A percentile compares a stretch with the other conserved stretches of the same genome.
phyloP scores from a whole-genome alignment of 2,113 vertebrate genomes.

The Dicentrarchus labrax region DNA sequence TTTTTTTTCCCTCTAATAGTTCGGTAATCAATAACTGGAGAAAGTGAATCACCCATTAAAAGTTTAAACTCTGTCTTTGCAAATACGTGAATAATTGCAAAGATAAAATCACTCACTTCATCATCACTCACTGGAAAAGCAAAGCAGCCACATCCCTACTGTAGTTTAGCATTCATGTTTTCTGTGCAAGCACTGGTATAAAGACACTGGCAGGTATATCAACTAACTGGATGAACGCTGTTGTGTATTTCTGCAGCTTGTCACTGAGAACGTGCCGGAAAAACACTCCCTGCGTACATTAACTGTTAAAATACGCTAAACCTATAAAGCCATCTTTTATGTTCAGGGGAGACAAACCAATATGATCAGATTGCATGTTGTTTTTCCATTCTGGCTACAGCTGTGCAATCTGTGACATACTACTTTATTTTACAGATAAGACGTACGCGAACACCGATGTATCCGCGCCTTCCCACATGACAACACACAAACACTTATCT shows the following conservation, averaged over 20 bases:
- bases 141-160: neutral
- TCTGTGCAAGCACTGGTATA: neutral
- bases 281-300: neutral
- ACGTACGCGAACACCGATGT: neutral
- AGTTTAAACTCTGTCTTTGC: neutral
- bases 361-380: conserved; percentile 25
- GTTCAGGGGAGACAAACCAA: neutral
- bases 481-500: neutral
- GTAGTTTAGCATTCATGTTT: neutral
- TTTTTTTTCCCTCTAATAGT: neutral
- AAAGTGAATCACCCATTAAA: neutral
- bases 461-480: neutral
- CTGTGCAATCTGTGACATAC: conserved; percentile 5
- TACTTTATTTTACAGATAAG: conserved; percentile 29
- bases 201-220: neutral
- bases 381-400: conserved; percentile 23
- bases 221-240: neutral
- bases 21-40: neutral
- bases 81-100: neutral
- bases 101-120: neutral
- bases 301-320: neutral
- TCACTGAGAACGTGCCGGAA: conserved; percentile 14
- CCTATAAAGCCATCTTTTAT: conserved; percentile 25
- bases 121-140: neutral
- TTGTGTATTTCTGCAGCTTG: neutral